phyloP scores from a whole-genome alignment of 2,888 invertebrate species.

The Phyllotreta cruciferae region DNA sequence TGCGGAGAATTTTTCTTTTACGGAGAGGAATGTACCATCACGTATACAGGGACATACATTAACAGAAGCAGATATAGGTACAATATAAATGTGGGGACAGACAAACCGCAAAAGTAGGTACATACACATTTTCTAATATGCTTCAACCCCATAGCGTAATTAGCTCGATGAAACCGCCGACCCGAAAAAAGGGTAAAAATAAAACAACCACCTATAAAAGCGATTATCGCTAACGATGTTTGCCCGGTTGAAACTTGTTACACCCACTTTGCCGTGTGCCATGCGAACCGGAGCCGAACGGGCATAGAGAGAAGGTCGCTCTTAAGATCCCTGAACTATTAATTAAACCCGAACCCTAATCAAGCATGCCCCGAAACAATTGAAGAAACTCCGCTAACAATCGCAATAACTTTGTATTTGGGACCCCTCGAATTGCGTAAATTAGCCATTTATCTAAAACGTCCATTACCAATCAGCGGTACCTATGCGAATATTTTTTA shows the following conservation, averaged over 20 bases:
- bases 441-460: constrained; percentile 33
- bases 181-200: constrained; percentile 5
- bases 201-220: constrained; percentile 12
- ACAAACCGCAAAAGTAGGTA: too few species aligned
- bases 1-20: constrained; percentile 13
- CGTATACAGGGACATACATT: too few species aligned
- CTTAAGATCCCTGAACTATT: constrained; percentile 32
- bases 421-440: constrained; percentile 32
- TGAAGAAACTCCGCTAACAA: constrained; percentile 43
- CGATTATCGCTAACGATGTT: constrained; percentile 23
- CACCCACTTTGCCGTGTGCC: constrained; percentile 28
- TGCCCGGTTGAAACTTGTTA: constrained; percentile 27
- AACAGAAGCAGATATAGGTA: too few species aligned
- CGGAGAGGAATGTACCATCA: too few species aligned
- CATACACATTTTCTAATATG: too few species aligned
- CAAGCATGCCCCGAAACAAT: constrained; percentile 37
- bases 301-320: constrained; percentile 1
- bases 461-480: constrained; percentile 28
- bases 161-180: constrained; percentile 2
- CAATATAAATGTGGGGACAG: too few species aligned
- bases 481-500: too few species aligned
- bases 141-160: neutral
- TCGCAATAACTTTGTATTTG: constrained; percentile 33
- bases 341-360: constrained; percentile 39
- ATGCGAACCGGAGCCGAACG: constrained; percentile 14